A percentile compares a stretch with the other conserved stretches of the same genome.
Evolutionary conservation across 2,113 vertebrate species (phyloP).

Genomic region (Actenoides lindsayi): DNA sequence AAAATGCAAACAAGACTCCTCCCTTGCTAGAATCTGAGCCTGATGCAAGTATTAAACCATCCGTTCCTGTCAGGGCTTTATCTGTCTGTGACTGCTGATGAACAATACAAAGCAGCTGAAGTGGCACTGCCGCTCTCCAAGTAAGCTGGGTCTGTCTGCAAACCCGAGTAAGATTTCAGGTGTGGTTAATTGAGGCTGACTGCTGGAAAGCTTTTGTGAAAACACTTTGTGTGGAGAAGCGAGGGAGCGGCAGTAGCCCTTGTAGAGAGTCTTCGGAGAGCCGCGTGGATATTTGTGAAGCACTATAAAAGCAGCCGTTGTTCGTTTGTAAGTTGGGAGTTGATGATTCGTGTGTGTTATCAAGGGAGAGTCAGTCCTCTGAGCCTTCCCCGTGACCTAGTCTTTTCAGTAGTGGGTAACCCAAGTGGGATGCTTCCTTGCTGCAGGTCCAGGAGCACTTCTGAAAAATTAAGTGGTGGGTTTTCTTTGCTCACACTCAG

Average conservation of each 20-base stretch:
- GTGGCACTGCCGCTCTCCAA: background rate
- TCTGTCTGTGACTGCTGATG: constrained; percentile 3
- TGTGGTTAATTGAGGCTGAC: constrained; percentile 29
- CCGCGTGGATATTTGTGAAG: background rate
- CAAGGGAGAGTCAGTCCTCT: background rate
- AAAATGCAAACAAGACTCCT: background rate
- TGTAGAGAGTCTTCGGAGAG: background rate
- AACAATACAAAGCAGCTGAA: constrained; percentile 40
- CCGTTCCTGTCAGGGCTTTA: background rate
- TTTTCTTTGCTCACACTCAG: background rate
- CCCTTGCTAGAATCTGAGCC: background rate
- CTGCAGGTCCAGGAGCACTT: background rate
- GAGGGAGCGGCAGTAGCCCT: background rate
- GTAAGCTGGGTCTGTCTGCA: background rate
- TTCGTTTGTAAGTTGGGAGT: background rate
- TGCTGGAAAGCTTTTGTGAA: constrained; percentile 40
- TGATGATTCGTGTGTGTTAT: background rate
- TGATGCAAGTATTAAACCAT: background rate
- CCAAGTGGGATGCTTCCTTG: background rate
- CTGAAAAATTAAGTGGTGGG: background rate
- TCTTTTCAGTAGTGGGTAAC: constrained; percentile 3
- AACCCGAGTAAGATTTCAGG: constrained; percentile 39
- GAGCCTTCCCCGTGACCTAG: background rate
- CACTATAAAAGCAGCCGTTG: background rate
- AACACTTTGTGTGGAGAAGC: background rate